Evolutionary conservation across 2,888 invertebrate species (phyloP), one percentile per base, ranked within the genome.

Genomic region (Epinotia demarniana): DNA sequence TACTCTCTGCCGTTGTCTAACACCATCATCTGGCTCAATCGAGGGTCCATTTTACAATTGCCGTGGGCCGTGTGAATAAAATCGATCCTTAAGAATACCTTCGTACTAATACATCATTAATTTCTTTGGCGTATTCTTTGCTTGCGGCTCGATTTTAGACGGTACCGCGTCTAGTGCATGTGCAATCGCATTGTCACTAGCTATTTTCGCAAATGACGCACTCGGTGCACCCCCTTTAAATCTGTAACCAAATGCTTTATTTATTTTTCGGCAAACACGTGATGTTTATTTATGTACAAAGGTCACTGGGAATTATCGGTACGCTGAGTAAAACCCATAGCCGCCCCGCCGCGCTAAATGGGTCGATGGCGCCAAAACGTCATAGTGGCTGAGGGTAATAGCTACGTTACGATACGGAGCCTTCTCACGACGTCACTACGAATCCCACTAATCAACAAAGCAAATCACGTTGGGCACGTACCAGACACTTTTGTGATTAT

Each of bases 351-450:
- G 88, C 86, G 89, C 86, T 92, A 92, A 90, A 90, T 92, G 91
- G 93, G 93, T 93, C 92, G 93, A 93, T 94, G 94, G 93, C 94
- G 94, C 93, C 91, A 94, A 90, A 92, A 93, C 92, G 93, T 93
- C 92, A 92, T 82, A 73, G 63, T 57, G 80, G 79, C 78, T 79
- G 82, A 89, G 86, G 87, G 89, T 87, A 87, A 84, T 79, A 78
- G 64, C 81, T 79, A 81, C 77, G 80, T 76, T 79, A 80, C 79
- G 81, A 77, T 77, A 79, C 75, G 79, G 79, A 83, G 81, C 80
- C 84, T 83, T 71, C 70, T 77, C 74, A 82, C 83, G 78, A 82
- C 80, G 81, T 83, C 83, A 82, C 78, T 73, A 60, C 68, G 69
- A 68, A 67, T 71, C 81, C 78, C 81, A 78, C 73, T 78, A 81